Evolutionary conservation across 2,113 vertebrate species (phyloP).

Genomic region (Eurystomus gularis): DNA sequence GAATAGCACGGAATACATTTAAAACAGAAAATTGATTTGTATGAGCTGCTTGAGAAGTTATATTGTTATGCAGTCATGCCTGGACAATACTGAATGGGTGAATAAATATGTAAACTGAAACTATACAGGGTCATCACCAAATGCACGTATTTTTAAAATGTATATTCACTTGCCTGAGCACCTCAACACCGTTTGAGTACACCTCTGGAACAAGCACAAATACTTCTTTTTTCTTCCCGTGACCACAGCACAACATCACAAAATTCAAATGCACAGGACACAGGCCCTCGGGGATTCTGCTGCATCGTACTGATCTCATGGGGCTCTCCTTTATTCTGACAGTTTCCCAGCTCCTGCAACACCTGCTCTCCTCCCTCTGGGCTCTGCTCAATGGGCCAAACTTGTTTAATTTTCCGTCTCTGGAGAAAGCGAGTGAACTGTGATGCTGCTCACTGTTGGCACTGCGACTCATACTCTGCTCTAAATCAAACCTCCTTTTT

Average conservation of each 20-base stretch:
- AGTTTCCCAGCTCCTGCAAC: neutral
- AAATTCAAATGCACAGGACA: neutral
- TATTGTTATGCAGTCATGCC: neutral
- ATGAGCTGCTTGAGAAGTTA: neutral
- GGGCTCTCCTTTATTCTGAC: neutral
- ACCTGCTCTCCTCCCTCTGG: neutral
- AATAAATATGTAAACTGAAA: neutral
- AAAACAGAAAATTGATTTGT: conserved; percentile 8
- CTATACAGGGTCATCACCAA: neutral
- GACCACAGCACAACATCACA: neutral
- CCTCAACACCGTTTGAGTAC: neutral
- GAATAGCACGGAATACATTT: neutral
- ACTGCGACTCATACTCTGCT: neutral
- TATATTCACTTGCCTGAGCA: neutral
- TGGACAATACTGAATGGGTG: neutral
- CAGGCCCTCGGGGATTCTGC: neutral
- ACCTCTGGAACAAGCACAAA: neutral
- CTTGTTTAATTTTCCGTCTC: neutral
- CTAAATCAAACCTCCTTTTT: neutral
- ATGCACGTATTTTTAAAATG: neutral
- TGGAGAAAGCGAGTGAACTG: neutral
- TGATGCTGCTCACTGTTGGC: neutral
- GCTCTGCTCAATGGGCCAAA: neutral
- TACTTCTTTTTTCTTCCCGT: neutral
- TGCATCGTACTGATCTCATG: accelerated